phyloP scores from a whole-genome alignment of 2,113 vertebrate species.

The Etia nguti region DNA sequence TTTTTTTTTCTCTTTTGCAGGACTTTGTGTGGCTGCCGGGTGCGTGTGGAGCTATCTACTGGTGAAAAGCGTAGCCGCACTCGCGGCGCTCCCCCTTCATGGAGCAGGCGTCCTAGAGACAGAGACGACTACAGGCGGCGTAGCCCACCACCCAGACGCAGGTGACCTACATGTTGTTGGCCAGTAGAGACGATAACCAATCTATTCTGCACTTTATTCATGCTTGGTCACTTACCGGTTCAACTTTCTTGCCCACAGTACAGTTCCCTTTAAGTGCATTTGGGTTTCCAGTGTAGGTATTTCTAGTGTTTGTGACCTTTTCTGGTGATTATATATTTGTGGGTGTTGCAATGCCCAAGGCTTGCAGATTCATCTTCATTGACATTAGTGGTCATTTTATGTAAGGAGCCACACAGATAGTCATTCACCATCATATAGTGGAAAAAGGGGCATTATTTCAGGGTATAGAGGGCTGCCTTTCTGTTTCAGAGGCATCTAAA shows the following conservation, averaged over 20 bases:
- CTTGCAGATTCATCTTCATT: slow-evolving; percentile 60
- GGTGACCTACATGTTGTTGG: slow-evolving; percentile 72
- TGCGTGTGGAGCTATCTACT: slow-evolving; percentile 93
- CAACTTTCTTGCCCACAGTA: slow-evolving; percentile 26
- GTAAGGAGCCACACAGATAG: neutral
- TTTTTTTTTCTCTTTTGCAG: slow-evolving; percentile 51
- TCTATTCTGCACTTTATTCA: neutral
- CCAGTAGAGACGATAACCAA: neutral
- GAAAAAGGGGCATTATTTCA: neutral
- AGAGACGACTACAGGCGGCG: slow-evolving; percentile 91
- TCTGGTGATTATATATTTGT: slow-evolving; percentile 30
- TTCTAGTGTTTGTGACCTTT: slow-evolving; percentile 7
- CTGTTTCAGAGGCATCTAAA: neutral
- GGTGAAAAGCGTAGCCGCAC: slow-evolving; percentile 93
- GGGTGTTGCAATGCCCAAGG: slow-evolving; percentile 25
- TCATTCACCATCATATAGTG: neutral
- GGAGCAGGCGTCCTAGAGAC: slow-evolving; percentile 90
- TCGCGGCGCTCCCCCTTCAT: slow-evolving; percentile 90
- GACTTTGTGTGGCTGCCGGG: slow-evolving; percentile 92
- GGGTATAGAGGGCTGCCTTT: neutral
- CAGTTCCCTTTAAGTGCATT: slow-evolving; percentile 33
- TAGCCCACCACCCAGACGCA: slow-evolving; percentile 84
- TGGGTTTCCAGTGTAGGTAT: slow-evolving; percentile 22
- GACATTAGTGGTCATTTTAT: slow-evolving; percentile 47
- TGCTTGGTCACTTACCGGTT: slow-evolving; percentile 7